Evolutionary conservation across 1,140 invertebrate species (phyloP).

Genomic region (Limonius californicus): DNA sequence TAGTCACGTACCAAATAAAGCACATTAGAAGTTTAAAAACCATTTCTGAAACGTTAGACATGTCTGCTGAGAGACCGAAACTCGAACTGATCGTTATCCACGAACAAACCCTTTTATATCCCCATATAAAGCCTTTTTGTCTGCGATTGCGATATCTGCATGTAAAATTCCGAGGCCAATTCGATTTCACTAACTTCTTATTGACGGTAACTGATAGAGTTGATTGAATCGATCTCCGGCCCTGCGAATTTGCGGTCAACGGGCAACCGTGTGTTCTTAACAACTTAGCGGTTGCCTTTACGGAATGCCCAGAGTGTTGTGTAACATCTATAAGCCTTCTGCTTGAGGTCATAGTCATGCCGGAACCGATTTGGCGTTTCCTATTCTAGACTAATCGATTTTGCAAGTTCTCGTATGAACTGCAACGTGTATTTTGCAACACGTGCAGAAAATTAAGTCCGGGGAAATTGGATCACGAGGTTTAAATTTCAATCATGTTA

Average conservation of each 20-base stretch:
- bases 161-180: not conserved
- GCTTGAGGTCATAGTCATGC: not conserved
- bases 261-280: not conserved
- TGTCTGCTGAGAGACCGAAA: not conserved
- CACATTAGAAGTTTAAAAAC: not conserved
- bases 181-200: not conserved
- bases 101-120: not conserved
- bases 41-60: not conserved
- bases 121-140: not conserved
- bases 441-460: no score
- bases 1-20: not conserved
- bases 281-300: not conserved
- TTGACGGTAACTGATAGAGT: not conserved
- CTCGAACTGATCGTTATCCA: not conserved
- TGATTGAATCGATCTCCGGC: not conserved
- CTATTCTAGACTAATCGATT: not conserved
- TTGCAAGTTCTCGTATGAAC: no score
- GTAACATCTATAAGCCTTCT: not conserved
- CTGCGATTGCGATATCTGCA: not conserved
- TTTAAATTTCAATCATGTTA: no score
- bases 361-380: not conserved
- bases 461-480: no score
- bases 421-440: no score
- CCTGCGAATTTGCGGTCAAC: slow-evolving; percentile 1
- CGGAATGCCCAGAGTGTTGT: not conserved